These are phyloP conservation scores for Nemopilema nomurai DNA, from an alignment of 30 jellyfish, hydroid and myxozoan species.

Conservation along the genomic window DNA sequence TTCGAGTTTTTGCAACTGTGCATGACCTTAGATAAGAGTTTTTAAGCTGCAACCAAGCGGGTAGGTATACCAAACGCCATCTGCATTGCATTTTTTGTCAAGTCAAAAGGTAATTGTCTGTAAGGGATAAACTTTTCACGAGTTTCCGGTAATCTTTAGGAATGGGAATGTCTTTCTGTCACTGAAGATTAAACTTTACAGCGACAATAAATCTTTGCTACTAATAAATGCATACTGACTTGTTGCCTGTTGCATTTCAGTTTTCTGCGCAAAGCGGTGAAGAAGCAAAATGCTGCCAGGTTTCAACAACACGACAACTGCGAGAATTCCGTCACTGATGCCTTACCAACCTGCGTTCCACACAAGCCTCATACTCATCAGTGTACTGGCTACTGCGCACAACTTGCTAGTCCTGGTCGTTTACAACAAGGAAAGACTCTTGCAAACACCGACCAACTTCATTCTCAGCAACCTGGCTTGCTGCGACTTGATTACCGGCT, in stretches of 20 bases:
- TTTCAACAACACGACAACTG: background rate
- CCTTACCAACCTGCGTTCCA: constrained; percentile 42
- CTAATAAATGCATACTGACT: no score
- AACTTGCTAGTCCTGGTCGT: constrained; percentile 46
- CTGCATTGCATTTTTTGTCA: no score
- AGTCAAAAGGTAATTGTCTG: no score
- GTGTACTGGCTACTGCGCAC: constrained; percentile 26
- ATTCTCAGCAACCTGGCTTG: constrained; percentile 56
- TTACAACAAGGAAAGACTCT: constrained; percentile 16
- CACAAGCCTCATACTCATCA: constrained; percentile 37
- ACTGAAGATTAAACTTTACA: no score
- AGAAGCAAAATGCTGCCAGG: background rate
- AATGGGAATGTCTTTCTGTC: no score
- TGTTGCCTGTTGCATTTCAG: background rate
- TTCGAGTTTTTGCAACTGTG: no score
- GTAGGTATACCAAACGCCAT: no score
- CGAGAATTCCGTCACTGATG: background rate
- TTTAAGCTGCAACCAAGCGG: no score
- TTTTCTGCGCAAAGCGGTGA: background rate
- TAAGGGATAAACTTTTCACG: no score
- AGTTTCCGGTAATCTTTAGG: no score
- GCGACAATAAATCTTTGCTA: no score
- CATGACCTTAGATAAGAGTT: no score
- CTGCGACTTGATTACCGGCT: constrained; percentile 57
- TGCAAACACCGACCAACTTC: constrained; percentile 50